phyloP scores from a whole-genome alignment of 2,113 vertebrate genomes.

The Carollia perspicillata region DNA sequence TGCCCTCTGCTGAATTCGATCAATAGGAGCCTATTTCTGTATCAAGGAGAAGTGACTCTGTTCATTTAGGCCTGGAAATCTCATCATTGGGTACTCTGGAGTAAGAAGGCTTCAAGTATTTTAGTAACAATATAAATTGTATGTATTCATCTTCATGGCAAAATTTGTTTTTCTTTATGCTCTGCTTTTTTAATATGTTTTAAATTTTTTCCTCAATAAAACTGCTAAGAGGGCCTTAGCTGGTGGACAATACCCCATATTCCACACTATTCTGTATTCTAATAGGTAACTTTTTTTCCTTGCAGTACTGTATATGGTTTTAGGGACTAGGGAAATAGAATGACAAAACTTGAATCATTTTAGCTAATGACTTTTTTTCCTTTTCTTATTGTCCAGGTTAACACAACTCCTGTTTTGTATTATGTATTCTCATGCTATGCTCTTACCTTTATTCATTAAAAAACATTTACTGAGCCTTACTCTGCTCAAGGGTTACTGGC shows the following conservation, averaged over 20 bases:
- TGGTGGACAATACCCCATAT: not conserved
- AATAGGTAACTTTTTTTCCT: not conserved
- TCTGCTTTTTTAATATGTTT: not conserved
- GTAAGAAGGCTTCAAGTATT: constrained; percentile 60
- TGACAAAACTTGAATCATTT: not conserved
- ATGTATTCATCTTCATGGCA: constrained; percentile 39
- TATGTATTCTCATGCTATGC: not conserved
- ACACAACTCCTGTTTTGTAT: not conserved
- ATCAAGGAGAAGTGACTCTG: constrained; percentile 80
- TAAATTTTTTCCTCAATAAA: not conserved
- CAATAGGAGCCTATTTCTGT: constrained; percentile 87
- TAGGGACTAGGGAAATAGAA: not conserved
- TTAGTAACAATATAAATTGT: constrained; percentile 61
- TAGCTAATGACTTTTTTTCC: not conserved
- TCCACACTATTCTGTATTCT: not conserved
- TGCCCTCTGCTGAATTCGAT: constrained; percentile 82
- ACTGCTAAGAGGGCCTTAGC: not conserved
- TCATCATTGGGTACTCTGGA: constrained; percentile 72
- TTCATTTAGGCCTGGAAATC: constrained; percentile 85
- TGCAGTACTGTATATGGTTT: not conserved
- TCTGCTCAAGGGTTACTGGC: not conserved
- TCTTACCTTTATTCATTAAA: not conserved
- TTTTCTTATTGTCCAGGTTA: not conserved
- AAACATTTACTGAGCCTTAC: not conserved
- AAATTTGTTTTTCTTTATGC: constrained; percentile 26